Percentiles rank a stretch among this genome's conserved stretches.
phyloP scores from a whole-genome alignment of 2,888 invertebrate genomes.

The Rhagophthalmus giganteus region DNA sequence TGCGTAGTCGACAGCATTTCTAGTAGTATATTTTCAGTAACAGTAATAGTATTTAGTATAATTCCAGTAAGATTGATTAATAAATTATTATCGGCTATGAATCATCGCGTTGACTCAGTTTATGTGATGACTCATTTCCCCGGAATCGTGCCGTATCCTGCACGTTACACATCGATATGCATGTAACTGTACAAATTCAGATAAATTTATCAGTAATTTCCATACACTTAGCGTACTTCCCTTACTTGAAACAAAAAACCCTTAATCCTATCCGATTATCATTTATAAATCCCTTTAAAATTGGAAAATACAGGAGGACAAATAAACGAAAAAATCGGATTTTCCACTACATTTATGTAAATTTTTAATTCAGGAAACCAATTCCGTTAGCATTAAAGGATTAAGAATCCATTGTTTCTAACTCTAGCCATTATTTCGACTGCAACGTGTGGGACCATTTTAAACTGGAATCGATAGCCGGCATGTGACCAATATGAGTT shows the following conservation, averaged over 20 bases:
- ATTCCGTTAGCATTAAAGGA: slow-evolving; percentile 13
- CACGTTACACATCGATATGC: no score
- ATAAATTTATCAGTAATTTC: no score
- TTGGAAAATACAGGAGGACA: slow-evolving; percentile 9
- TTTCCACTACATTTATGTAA: slow-evolving; percentile 15
- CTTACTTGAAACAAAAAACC: neutral
- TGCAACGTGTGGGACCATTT: neutral
- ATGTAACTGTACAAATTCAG: no score
- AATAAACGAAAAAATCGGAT: slow-evolving; percentile 23
- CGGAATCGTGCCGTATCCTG: no score
- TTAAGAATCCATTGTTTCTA: slow-evolving; percentile 10
- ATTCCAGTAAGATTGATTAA: no score
- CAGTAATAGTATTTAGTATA: no score
- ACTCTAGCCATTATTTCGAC: neutral
- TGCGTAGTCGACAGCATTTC: no score
- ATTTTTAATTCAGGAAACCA: slow-evolving; percentile 12
- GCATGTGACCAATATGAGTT: neutral
- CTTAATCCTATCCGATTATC: slow-evolving; percentile 5
- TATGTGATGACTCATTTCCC: no score
- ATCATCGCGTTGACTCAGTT: no score
- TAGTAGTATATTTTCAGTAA: no score
- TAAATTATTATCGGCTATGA: no score
- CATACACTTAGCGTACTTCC: no score
- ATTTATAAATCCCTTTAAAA: slow-evolving; percentile 13
- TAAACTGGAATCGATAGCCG: neutral